A percentile compares a stretch with the other conserved stretches of the same genome.
phyloP scores from a whole-genome alignment of 2,888 invertebrate species.

The Ophion obscuratus region DNA sequence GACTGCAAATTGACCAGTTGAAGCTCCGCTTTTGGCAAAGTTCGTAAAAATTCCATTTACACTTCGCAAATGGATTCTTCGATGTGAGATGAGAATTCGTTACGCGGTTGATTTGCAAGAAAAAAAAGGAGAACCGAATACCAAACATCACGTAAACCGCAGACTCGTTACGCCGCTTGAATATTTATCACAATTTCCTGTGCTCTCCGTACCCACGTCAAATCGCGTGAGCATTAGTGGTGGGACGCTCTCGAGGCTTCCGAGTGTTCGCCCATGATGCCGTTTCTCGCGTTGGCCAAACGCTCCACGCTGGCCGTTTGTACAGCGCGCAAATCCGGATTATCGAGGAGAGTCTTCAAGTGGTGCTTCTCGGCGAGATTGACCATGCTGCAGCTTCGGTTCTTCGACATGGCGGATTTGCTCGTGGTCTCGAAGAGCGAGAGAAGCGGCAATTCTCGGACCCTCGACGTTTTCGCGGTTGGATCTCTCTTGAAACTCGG shows the following conservation, averaged over 20 bases:
- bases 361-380: constrained; percentile 77
- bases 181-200: constrained; percentile 60
- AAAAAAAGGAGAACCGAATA: not conserved
- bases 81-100: not conserved
- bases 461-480: constrained; percentile 69
- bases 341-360: constrained; percentile 73
- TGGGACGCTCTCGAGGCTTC: constrained; percentile 21
- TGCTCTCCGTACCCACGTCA: not conserved
- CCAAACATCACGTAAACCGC: not conserved
- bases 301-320: constrained; percentile 77
- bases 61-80: constrained; percentile 1
- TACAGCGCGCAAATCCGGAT: constrained; percentile 73
- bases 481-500: constrained; percentile 57
- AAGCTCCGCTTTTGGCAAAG: not conserved
- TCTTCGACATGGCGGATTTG: constrained; percentile 69
- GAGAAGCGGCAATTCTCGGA: constrained; percentile 79
- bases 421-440: constrained; percentile 75
- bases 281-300: constrained; percentile 76
- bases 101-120: not conserved
- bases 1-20: constrained; percentile 23
- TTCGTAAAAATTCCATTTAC: not conserved
- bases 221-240: not conserved
- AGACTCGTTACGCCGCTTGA: constrained; percentile 1
- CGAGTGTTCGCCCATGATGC: constrained; percentile 69
- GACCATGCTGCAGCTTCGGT: constrained; percentile 80